Base-by-base conservation (phyloP, 2,113 vertebrate genomes). In the Saguinus imperator region DNA sequence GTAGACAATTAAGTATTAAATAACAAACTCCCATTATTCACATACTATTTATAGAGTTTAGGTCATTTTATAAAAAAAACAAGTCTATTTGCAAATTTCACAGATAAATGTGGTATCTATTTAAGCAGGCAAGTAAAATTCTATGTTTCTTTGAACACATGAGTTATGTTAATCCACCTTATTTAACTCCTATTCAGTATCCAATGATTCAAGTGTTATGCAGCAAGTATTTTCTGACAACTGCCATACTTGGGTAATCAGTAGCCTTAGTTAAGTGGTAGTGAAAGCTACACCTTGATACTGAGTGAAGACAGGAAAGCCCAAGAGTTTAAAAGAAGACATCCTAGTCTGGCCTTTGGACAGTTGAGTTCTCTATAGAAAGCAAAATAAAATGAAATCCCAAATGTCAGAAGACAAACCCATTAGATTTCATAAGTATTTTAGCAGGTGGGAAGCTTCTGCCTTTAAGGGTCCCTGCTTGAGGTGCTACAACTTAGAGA, bases 311-410 rank as follows among this genome's bases (percentile, higher is more conserved):
- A 23, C 16, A 52, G 55, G 8, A 5, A 76, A 68, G 18, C 55
- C 0, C 37, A 27, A 13, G 64, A 1, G 1, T 43, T 3, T 37
- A 48, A 68, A 10, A 25, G 1, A 13, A 43, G 6, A 58, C 10
- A 20, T 43, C 48, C 17, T 45, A 8, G 18, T 27, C 77, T 23
- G 25, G 7, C 25, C 3, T 35, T 1, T 25, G 37, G 70, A 52
- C 2, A 57, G 12, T 1, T 11, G 45, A 40, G 12, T 37, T 80
- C 37, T 25, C 61, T 72, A 48, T 10, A 68, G n/a, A 52, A 64
- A 32, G 27, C 5, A 58, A 92, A 70, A 35, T 70, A 57, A 68
- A 64, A 45, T 48, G n/a, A 76, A 57, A 32, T 43, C 14, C 6
- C 23, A 48, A 23, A 37, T 57, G 20, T 32, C 37, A 27, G 13